Evolutionary conservation across 2,113 vertebrate genomes (phyloP).

Genomic region (Muntiacus reevesi): DNA sequence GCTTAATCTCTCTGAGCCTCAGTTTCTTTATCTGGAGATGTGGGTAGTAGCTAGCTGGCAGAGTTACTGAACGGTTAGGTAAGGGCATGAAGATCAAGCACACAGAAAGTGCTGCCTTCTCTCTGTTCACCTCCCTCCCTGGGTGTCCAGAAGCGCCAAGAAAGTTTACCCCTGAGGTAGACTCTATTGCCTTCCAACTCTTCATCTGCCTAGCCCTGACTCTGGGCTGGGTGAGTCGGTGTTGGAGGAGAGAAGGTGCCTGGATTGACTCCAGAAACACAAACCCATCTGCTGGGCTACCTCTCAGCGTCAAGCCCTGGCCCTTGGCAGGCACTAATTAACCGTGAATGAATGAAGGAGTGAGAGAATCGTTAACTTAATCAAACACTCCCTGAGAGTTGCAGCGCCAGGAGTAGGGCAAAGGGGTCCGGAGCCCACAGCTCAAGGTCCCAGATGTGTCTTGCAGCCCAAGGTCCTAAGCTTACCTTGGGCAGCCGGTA

Average conservation of each 20-base stretch:
- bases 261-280: neutral
- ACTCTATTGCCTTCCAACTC: neutral
- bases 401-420: accelerated
- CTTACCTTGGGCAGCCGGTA: conserved; percentile 95
- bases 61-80: neutral
- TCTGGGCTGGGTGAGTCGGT: neutral
- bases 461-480: neutral
- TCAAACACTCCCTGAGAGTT: neutral
- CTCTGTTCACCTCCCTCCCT: neutral
- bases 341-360: neutral
- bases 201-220: neutral
- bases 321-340: neutral
- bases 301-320: neutral
- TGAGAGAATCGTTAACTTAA: neutral
- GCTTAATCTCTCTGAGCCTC: neutral
- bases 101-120: neutral
- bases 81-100: neutral
- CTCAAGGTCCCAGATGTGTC: neutral
- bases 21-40: neutral
- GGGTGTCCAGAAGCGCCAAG: neutral
- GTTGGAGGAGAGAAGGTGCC: neutral
- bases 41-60: neutral
- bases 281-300: neutral
- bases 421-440: neutral
- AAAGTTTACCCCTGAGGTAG: neutral